Conservation (phyloP, 1,140 invertebrate genomes). For the Pogonomyrmex barbatus region DNA sequence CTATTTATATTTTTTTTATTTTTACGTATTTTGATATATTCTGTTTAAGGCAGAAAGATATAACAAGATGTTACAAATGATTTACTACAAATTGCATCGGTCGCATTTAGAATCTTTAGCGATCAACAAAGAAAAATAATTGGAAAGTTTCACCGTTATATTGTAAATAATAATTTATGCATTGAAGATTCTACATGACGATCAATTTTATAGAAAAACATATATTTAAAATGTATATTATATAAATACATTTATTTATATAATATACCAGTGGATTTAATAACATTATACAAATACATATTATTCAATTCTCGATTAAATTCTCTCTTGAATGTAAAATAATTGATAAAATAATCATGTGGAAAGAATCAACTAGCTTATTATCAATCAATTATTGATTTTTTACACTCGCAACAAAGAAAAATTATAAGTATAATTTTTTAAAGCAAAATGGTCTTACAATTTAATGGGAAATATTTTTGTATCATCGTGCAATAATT, state of each 20-base stretch:
- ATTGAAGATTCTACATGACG: slow-evolving; percentile 31
- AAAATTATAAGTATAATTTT: slow-evolving; percentile 18
- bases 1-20: slow-evolving; percentile 14
- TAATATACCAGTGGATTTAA: not conserved
- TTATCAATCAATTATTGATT: slow-evolving; percentile 14
- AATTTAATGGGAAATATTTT: slow-evolving; percentile 16
- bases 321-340: not conserved
- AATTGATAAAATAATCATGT: not conserved
- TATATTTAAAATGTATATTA: slow-evolving; percentile 34
- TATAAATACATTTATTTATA: not conserved
- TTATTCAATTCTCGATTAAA: not conserved
- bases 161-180: slow-evolving; percentile 59
- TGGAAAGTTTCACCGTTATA: not conserved
- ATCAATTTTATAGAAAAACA: slow-evolving; percentile 27
- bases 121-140: slow-evolving; percentile 3
- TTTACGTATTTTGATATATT: slow-evolving; percentile 11
- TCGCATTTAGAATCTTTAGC: not conserved
- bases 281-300: too few relatives aligned
- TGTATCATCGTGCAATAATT: slow-evolving; percentile 38
- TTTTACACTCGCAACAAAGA: not conserved
- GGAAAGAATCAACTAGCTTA: slow-evolving; percentile 22
- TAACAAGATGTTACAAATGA: not conserved
- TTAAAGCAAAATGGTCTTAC: slow-evolving; percentile 12
- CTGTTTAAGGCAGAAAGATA: not conserved
- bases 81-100: not conserved